A percentile compares a stretch with the other conserved stretches of the same genome.
These are phyloP conservation scores for Anisognathus igniventris DNA, from an alignment of 2,797 vertebrate genomes.

Conservation along the genomic window DNA sequence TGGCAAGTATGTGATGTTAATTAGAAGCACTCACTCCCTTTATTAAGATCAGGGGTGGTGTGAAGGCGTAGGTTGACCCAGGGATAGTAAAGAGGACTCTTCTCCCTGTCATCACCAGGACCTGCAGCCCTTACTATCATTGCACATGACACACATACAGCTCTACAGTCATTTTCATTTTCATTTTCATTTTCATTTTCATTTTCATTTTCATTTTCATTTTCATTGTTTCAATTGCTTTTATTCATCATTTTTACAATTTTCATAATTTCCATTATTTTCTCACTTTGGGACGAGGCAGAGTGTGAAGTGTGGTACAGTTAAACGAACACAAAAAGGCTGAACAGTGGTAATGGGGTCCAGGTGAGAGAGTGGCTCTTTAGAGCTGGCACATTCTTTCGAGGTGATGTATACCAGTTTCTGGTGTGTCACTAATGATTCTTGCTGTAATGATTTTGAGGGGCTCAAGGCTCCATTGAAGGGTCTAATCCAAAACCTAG, in stretches of 20 bases:
- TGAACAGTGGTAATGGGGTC: no score
- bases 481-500: background rate
- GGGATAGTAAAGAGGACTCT: background rate
- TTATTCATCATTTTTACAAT: background rate
- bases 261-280: background rate
- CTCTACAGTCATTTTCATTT: background rate
- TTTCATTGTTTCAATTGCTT: background rate
- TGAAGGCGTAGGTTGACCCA: background rate
- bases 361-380: background rate
- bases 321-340: background rate
- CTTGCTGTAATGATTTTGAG: background rate
- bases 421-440: background rate
- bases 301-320: accelerated
- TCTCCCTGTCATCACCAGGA: background rate
- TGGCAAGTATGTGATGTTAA: background rate
- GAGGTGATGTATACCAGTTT: background rate
- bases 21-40: background rate
- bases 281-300: background rate
- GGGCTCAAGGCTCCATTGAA: background rate
- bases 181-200: no score
- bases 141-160: background rate
- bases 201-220: background rate
- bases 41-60: background rate
- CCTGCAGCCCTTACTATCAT: background rate
- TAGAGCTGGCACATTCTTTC: background rate